phyloP scores from a whole-genome alignment of 2,797 vertebrate genomes.

The Fringilla coelebs region DNA sequence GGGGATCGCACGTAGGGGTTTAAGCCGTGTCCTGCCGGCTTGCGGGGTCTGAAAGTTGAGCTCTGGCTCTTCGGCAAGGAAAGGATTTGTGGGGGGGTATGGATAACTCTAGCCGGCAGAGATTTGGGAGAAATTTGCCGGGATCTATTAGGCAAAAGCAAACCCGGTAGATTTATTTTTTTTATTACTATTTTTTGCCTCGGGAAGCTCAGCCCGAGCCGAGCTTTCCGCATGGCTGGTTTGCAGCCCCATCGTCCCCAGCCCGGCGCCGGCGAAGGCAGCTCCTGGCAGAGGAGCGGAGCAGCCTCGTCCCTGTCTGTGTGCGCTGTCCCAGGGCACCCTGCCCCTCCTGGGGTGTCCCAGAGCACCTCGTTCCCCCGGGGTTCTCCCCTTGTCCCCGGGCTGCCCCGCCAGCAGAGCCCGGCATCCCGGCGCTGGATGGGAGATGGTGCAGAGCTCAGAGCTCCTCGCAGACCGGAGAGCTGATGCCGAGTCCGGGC shows the following conservation, averaged over 20 bases:
- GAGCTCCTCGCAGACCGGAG: background rate
- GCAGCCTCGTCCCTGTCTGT: background rate
- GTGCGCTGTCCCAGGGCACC: background rate
- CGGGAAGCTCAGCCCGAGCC: background rate
- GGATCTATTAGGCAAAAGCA: background rate
- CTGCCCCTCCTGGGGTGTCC: background rate
- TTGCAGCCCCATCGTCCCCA: background rate
- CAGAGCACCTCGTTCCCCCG: background rate
- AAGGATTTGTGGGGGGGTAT: background rate
- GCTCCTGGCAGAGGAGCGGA: background rate
- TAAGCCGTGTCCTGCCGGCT: fast-evolving
- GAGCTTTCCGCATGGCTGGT: background rate
- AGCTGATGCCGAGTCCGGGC: background rate
- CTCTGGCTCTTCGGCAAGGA: background rate
- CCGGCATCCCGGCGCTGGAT: background rate
- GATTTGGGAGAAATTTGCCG: background rate
- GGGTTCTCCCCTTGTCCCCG: background rate
- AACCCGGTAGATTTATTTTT: background rate
- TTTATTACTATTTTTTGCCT: background rate
- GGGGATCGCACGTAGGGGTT: background rate
- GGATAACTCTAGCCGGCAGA: background rate
- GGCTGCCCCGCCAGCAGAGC: background rate
- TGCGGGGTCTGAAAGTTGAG: background rate
- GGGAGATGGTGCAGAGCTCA: background rate
- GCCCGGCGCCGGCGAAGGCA: background rate